Evolutionary conservation across 2,888 invertebrate species (phyloP).

Genomic region (Clepsis dumicolana): DNA sequence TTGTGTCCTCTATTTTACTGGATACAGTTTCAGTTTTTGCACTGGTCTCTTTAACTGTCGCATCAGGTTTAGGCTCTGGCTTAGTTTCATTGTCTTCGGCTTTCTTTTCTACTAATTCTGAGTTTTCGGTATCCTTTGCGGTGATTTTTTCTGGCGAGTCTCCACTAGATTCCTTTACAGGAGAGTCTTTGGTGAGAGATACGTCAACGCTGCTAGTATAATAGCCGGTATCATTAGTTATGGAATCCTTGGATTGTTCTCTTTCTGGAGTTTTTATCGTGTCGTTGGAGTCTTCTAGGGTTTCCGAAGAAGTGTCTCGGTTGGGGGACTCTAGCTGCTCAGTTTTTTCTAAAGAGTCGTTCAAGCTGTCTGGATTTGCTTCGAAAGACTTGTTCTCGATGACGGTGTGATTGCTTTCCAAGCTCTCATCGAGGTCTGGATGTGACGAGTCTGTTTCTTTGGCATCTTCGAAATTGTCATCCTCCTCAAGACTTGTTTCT

Average conservation of each 20-base stretch:
- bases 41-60: slow-evolving; percentile 10
- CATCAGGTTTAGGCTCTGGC: slow-evolving; percentile 27
- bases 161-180: slow-evolving; percentile 31
- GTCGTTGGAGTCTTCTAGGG: slow-evolving; percentile 57
- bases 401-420: slow-evolving; percentile 73
- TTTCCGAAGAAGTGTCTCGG: slow-evolving; percentile 54
- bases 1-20: not conserved
- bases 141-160: not conserved
- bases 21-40: not conserved
- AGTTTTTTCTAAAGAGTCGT: slow-evolving; percentile 49
- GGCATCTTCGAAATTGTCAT: slow-evolving; percentile 44
- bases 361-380: slow-evolving; percentile 53
- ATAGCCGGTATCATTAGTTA: slow-evolving; percentile 63
- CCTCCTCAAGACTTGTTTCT: slow-evolving; percentile 20
- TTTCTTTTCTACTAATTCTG: slow-evolving; percentile 12
- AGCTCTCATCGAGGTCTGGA: slow-evolving; percentile 71
- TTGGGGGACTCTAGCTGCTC: slow-evolving; percentile 51
- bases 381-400: slow-evolving; percentile 73
- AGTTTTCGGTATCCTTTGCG: not conserved
- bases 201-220: slow-evolving; percentile 58
- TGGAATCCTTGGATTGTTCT: slow-evolving; percentile 65
- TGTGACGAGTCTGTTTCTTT: slow-evolving; percentile 59
- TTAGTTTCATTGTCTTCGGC: not conserved
- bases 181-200: slow-evolving; percentile 46
- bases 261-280: slow-evolving; percentile 58